Conservation (phyloP, 2,113 vertebrate species). For the Strix uralensis region DNA sequence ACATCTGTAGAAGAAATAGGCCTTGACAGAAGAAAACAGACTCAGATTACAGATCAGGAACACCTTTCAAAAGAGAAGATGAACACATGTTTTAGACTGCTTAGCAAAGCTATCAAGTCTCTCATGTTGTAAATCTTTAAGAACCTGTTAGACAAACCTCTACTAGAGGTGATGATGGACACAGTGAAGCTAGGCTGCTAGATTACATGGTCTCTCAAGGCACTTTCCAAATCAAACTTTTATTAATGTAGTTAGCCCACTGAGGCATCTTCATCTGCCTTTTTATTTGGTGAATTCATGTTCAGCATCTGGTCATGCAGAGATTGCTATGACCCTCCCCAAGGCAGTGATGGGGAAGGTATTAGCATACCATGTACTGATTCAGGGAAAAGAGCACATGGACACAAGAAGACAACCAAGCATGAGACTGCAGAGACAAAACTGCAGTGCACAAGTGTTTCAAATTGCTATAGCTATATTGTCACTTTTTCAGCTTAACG, state of each 20-base stretch:
- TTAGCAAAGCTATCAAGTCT: not conserved
- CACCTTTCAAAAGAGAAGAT: not conserved
- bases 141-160: not conserved
- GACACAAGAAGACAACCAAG: not conserved
- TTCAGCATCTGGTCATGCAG: not conserved
- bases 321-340: not conserved
- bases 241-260: not conserved
- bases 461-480: not conserved
- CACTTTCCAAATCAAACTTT: not conserved
- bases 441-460: not conserved
- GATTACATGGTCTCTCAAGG: not conserved
- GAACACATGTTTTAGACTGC: not conserved
- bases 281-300: not conserved
- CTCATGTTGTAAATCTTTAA: not conserved
- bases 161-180: not conserved
- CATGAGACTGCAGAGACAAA: not conserved
- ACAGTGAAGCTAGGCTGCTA: not conserved
- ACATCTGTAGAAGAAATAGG: not conserved
- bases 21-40: not conserved
- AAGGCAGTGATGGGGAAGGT: not conserved
- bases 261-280: not conserved
- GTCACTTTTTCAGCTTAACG: not conserved
- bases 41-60: not conserved
- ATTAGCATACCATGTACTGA: too few species aligned
- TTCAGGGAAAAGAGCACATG: not conserved